Percentiles rank a stretch among this genome's conserved stretches.
phyloP scores from a whole-genome alignment of 2,113 vertebrate genomes.

The Lynx canadensis region DNA sequence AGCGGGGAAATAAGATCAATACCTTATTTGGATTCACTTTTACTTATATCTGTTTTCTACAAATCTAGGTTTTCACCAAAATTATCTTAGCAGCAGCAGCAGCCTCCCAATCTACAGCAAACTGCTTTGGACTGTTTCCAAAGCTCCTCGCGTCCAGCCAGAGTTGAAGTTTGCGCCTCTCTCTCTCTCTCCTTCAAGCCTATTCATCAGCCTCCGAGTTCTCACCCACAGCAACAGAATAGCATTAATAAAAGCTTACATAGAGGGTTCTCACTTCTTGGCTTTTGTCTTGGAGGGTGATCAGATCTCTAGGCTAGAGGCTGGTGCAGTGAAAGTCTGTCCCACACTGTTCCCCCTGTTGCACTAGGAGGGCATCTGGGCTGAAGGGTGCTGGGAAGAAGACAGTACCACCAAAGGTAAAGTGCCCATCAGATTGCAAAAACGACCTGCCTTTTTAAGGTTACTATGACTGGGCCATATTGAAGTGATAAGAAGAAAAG shows the following conservation, averaged over 20 bases:
- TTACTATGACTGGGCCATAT: neutral
- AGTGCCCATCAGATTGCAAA: neutral
- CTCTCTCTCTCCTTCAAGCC: neutral
- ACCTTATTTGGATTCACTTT: conserved; percentile 44
- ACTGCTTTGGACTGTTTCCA: neutral
- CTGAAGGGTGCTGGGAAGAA: neutral
- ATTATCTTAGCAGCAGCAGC: conserved; percentile 19
- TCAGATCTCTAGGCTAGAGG: neutral
- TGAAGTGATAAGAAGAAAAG: neutral
- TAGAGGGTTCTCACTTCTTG: neutral
- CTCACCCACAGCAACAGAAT: neutral
- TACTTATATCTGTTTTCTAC: conserved; percentile 44
- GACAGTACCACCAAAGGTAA: neutral
- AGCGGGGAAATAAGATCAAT: conserved; percentile 44
- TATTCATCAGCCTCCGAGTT: neutral
- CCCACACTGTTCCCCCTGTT: neutral
- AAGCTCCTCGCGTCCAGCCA: neutral
- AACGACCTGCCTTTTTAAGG: neutral
- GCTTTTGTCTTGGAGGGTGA: neutral
- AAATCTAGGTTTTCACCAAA: conserved; percentile 34
- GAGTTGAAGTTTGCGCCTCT: neutral
- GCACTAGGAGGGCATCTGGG: neutral
- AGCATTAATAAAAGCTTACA: neutral
- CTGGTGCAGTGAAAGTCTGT: neutral
- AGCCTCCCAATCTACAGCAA: neutral